These are phyloP conservation scores for Drosophila willistoni DNA, from an alignment of 1,140 invertebrate genomes.

Conservation along the genomic window DNA sequence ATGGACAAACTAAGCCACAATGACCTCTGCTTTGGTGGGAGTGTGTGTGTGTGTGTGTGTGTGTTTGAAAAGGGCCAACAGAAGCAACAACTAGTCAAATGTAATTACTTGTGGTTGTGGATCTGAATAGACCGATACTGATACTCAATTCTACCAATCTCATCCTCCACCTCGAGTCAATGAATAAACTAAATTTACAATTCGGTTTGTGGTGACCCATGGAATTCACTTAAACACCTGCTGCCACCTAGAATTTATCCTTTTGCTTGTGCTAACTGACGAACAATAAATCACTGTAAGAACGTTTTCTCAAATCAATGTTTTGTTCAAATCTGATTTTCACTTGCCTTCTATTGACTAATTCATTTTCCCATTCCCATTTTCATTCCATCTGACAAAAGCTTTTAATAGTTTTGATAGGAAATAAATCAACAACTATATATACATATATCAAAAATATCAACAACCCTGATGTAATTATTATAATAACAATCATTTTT, in stretches of 20 bases:
- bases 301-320: not conserved
- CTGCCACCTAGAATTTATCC: not conserved
- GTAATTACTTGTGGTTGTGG: constrained; percentile 35
- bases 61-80: not conserved
- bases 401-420: no score
- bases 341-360: no score
- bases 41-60: not conserved
- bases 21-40: constrained; percentile 2
- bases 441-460: no score
- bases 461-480: no score
- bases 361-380: no score
- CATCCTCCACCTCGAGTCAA: not conserved
- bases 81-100: constrained; percentile 34
- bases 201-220: not conserved
- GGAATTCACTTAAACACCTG: constrained; percentile 15
- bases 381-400: no score
- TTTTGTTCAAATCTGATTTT: no score
- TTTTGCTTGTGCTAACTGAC: not conserved
- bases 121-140: constrained; percentile 10
- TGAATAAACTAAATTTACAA: not conserved
- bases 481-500: no score
- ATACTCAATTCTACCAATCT: not conserved
- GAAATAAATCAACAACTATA: no score
- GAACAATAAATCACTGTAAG: not conserved
- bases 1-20: constrained; percentile 2